phyloP scores from a whole-genome alignment of 1,140 invertebrate species.

The Aphelenchoides besseyi region DNA sequence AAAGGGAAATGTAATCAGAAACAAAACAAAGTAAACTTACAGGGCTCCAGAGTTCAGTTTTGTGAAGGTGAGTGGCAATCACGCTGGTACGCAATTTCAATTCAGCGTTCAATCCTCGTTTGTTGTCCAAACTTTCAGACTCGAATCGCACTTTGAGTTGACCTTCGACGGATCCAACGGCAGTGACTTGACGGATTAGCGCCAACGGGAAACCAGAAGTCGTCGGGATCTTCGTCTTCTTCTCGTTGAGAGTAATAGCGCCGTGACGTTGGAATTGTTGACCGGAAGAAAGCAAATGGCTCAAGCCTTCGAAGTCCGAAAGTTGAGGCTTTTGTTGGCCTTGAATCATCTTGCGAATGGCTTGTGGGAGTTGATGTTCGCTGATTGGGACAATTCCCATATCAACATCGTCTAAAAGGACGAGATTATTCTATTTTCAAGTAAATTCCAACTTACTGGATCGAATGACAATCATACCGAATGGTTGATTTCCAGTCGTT shows the following conservation, averaged over 20 bases:
- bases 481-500: conserved; percentile 30
- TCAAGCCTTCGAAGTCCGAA: not conserved
- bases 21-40: too few relatives aligned
- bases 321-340: conserved; percentile 14
- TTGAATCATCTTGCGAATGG: conserved; percentile 24
- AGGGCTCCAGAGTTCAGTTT: conserved; percentile 9
- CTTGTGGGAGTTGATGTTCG: conserved; percentile 27
- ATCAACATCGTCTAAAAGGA: conserved; percentile 45
- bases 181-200: not conserved
- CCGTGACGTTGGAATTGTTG: conserved; percentile 9
- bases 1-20: too few relatives aligned
- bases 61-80: conserved; percentile 3
- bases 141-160: conserved; percentile 3
- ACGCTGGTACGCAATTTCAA: conserved; percentile 1
- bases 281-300: not conserved
- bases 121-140: not conserved
- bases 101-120: not conserved
- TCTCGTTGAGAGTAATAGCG: conserved; percentile 28
- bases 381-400: conserved; percentile 34
- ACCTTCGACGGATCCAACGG: conserved; percentile 11
- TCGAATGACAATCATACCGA: conserved; percentile 41
- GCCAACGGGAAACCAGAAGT: conserved; percentile 32
- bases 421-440: too few relatives aligned
- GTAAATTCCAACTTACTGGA: too few relatives aligned
- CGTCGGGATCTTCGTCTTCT: conserved; percentile 40